Base-by-base conservation (phyloP, 2,888 invertebrate species). In the Julus scanicus region DNA sequence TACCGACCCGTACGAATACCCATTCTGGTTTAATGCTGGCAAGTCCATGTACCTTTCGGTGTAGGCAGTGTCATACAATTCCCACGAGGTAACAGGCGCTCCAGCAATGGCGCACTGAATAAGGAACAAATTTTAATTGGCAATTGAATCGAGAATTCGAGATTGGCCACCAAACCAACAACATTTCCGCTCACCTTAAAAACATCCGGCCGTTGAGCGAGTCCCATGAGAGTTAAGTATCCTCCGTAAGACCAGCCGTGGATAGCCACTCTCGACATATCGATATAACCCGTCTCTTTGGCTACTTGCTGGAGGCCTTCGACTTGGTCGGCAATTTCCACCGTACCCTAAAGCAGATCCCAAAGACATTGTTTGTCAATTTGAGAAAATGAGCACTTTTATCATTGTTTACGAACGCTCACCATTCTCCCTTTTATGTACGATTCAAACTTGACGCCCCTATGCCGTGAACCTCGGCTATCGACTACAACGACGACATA, bases 241-340 rank as follows among this genome's bases (percentile, higher is more conserved):
- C 99, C 99, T 94, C 99, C 99, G 91, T 99, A 99, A 84, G 99
- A 99, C 99, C 99, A 99, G 0, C 99, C 99, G 92, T 98, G 98
- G 90, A 99, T 97, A 0, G 97, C 99, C 17, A 99, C 95, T 86
- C 99, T 94, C 90, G 94, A 94, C 94, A 98, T 94, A 92, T 99
- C 99, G 89, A 99, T 97, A 91, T 96, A 97, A 84, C 96, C 96
- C 4, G 96, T 94, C 90, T 95, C 95, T 89, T 96, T 95, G 0
- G 97, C 95, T 88, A 99, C 92, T 94, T 96, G 96, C 90, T 95
- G 95, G 86, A 99, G 92, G 0, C 98, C 98, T 93, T 99, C 98
- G 2, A 98, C 96, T 94, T 99, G 99, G 93, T 99, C 99, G 80
- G 95, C 95, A 86, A 99, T 92, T 92, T 99, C 99, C 2, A 98